Conservation (phyloP, 2,888 invertebrate species). For the Heliconius erato region DNA sequence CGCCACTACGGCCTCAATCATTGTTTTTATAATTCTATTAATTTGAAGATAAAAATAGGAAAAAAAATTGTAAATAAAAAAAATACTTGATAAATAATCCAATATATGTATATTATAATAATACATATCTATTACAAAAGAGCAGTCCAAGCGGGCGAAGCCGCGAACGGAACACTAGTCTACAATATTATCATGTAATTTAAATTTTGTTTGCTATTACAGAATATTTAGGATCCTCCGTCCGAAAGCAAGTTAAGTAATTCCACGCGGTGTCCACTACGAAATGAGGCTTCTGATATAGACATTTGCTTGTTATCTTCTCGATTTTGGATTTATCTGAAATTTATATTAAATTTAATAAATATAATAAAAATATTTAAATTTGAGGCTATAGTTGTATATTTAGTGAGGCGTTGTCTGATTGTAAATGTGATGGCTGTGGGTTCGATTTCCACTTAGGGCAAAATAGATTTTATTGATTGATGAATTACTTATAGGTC, state of each 20-base stretch:
- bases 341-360: constrained; percentile 48
- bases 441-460: neutral
- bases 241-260: constrained; percentile 62
- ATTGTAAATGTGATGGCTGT: neutral
- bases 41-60: too few species aligned
- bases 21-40: too few species aligned
- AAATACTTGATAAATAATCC: too few species aligned
- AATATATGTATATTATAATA: neutral
- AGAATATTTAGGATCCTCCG: constrained; percentile 23
- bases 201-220: constrained; percentile 16
- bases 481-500: too few species aligned
- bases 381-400: too few species aligned
- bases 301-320: constrained; percentile 60
- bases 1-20: too few species aligned
- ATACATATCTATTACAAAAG: neutral
- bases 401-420: neutral
- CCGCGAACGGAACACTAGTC: neutral
- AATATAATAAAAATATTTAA: too few species aligned
- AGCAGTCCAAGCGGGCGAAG: neutral
- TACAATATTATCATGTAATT: neutral
- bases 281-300: constrained; percentile 54
- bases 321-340: constrained; percentile 59
- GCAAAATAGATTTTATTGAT: too few species aligned
- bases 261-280: constrained; percentile 64
- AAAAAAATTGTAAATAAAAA: too few species aligned